phyloP scores from a whole-genome alignment of 2,888 invertebrate species.

The Acanthoscelides obtectus region DNA sequence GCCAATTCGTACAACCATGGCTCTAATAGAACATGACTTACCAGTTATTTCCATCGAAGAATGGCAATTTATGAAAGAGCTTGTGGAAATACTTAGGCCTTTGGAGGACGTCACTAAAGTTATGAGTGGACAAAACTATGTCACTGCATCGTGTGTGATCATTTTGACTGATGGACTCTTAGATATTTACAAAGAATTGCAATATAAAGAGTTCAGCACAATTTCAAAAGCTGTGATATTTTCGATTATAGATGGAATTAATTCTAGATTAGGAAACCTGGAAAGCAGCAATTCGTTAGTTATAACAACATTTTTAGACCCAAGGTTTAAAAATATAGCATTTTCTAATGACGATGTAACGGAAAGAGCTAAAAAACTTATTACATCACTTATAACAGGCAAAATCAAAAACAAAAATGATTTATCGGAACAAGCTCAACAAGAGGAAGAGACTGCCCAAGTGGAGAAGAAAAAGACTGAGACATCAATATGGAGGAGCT shows the following conservation, averaged over 20 bases:
- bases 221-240: constrained; percentile 5
- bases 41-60: constrained; percentile 7
- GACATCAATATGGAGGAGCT: background rate
- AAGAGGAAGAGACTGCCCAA: background rate
- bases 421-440: background rate
- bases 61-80: constrained; percentile 13
- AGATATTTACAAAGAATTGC: constrained; percentile 10
- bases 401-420: constrained; percentile 2
- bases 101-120: constrained; percentile 6
- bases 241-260: constrained; percentile 10
- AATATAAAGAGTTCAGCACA: background rate
- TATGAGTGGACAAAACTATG: constrained; percentile 15
- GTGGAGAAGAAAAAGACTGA: background rate
- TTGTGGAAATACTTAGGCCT: constrained; percentile 6
- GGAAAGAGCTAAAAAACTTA: constrained; percentile 7
- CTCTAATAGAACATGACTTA: constrained; percentile 6
- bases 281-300: constrained; percentile 18
- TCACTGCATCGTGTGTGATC: constrained; percentile 8
- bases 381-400: constrained; percentile 4
- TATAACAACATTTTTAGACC: constrained; percentile 22
- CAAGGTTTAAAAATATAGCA: constrained; percentile 22
- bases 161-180: constrained; percentile 6
- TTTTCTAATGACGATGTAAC: constrained; percentile 11
- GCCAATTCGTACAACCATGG: constrained; percentile 10
- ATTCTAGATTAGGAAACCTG: constrained; percentile 15